Conservation (phyloP, 2,113 vertebrate genomes). For the Odocoileus virginianus region DNA sequence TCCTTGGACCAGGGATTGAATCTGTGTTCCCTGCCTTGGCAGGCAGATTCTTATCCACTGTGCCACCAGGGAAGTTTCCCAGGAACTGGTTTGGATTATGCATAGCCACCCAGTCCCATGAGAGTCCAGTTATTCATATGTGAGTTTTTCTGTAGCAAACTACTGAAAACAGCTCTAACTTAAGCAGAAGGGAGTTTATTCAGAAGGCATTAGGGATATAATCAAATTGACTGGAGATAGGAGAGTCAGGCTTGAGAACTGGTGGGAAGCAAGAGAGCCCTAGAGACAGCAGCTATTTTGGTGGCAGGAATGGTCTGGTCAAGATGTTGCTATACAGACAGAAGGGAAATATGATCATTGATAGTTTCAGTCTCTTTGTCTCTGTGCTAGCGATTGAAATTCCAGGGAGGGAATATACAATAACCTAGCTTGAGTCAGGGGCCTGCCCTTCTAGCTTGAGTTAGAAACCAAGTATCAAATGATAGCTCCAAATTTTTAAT, state of each 20-base stretch:
- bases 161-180: background rate
- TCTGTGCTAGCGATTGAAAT: background rate
- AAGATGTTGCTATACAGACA: background rate
- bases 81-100: background rate
- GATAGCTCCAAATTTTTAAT: background rate
- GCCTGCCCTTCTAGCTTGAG: background rate
- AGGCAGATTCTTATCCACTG: background rate
- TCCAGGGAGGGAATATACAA: background rate
- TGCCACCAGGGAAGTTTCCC: background rate
- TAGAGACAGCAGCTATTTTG: background rate
- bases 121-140: background rate
- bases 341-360: background rate
- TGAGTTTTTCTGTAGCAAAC: background rate
- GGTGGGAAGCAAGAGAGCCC: background rate
- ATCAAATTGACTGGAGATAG: background rate
- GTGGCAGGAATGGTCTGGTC: background rate
- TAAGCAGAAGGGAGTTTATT: background rate
- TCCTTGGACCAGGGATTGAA: background rate
- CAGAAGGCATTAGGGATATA: background rate
- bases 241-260: background rate
- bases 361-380: background rate
- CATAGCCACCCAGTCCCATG: background rate
- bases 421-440: background rate
- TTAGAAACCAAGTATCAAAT: background rate
- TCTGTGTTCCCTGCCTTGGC: background rate